These are phyloP conservation scores for Leptobrachium ailaonicum DNA, from an alignment of 2,113 vertebrate genomes.

Conservation along the genomic window DNA sequence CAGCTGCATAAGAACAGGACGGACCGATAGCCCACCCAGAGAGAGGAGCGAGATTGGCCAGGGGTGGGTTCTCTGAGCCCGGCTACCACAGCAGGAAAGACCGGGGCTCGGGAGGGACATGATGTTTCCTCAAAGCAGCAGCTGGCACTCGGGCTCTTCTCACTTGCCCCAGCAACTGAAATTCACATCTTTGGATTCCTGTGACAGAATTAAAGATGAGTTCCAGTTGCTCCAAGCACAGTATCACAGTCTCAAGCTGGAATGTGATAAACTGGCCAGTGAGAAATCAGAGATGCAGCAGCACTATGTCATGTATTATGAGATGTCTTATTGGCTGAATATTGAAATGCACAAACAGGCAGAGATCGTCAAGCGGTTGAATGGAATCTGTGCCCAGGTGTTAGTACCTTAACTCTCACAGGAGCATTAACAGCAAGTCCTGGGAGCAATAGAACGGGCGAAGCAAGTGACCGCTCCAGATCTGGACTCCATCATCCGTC, in stretches of 20 bases:
- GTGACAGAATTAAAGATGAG: conserved; percentile 93
- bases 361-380: conserved; percentile 96
- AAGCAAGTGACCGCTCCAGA: conserved; percentile 96
- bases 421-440: conserved; percentile 98
- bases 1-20: too few species aligned
- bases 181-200: conserved; percentile 92
- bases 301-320: conserved; percentile 98
- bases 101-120: conserved; percentile 30
- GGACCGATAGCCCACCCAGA: conserved; percentile 53
- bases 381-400: conserved; percentile 95
- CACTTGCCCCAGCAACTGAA: conserved; percentile 90
- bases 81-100: conserved; percentile 39
- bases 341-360: conserved; percentile 99
- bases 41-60: not conserved
- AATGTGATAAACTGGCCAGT: conserved; percentile 95
- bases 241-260: conserved; percentile 96
- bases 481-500: conserved; percentile 97
- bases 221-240: conserved; percentile 94
- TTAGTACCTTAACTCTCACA: conserved; percentile 91
- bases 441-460: conserved; percentile 93
- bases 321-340: conserved; percentile 96
- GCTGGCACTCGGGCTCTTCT: conserved; percentile 73
- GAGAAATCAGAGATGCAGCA: conserved; percentile 99
- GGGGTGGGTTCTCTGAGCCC: conserved; percentile 45
- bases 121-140: conserved; percentile 49